phyloP scores from a whole-genome alignment of 2,888 invertebrate species.

The Agrotis exclamationis region DNA sequence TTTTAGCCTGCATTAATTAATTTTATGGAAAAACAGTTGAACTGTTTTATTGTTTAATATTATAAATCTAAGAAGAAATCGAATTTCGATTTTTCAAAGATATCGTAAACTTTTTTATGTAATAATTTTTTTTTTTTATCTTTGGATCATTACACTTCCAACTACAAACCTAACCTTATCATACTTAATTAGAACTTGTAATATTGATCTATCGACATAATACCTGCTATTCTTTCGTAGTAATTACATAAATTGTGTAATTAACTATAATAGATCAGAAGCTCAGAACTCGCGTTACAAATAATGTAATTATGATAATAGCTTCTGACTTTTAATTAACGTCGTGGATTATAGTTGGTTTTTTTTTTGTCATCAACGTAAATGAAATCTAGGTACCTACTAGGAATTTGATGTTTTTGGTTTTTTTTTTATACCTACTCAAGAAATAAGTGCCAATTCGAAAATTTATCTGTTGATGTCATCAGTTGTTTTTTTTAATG shows the following conservation, averaged over 20 bases:
- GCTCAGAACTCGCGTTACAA: conserved; percentile 11
- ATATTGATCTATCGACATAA: conserved; percentile 22
- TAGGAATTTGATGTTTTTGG: background rate
- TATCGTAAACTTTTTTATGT: too few relatives aligned
- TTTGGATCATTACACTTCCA: background rate
- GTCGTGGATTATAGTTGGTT: conserved; percentile 14
- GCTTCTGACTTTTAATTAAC: conserved; percentile 23
- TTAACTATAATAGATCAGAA: conserved; percentile 26
- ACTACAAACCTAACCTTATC: conserved; percentile 16
- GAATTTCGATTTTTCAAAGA: too few relatives aligned
- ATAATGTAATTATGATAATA: conserved; percentile 8
- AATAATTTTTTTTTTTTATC: too few relatives aligned
- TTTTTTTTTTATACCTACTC: too few relatives aligned
- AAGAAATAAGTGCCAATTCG: too few relatives aligned
- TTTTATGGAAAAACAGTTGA: too few relatives aligned
- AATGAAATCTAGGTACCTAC: too few relatives aligned
- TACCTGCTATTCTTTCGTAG: conserved; percentile 26
- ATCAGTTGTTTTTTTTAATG: too few relatives aligned
- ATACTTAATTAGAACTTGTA: conserved; percentile 27
- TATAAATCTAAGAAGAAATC: too few relatives aligned
- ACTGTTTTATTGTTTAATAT: too few relatives aligned
- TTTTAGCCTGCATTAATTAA: too few relatives aligned
- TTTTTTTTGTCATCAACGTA: background rate
- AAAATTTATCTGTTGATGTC: too few relatives aligned
- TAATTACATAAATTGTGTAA: conserved; percentile 53